Percentiles rank a stretch among this genome's conserved stretches.
Conservation (phyloP, 2,113 vertebrate genomes). For the Lasiurus cinereus region DNA sequence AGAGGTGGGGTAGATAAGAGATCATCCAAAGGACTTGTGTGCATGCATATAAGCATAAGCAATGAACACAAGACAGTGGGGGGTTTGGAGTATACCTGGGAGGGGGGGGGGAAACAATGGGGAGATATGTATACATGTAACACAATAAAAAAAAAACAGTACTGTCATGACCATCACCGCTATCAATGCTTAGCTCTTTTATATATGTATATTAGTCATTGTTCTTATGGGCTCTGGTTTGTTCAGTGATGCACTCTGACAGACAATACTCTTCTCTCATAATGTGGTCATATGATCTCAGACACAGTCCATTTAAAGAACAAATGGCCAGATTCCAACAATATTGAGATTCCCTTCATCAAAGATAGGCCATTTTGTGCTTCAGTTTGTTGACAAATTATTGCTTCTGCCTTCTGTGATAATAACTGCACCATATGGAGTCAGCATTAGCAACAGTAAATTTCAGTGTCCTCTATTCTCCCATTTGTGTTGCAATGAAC, state of each 20-base stretch:
- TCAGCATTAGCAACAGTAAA: background rate
- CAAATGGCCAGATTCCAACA: background rate
- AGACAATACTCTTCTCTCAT: background rate
- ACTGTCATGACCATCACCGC: background rate
- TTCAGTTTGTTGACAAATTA: background rate
- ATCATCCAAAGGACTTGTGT: too few species aligned
- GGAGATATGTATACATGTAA: too few species aligned
- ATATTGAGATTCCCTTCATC: background rate
- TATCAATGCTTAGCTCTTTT: background rate
- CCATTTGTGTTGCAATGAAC: background rate
- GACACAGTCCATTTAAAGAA: background rate
- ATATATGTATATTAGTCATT: background rate
- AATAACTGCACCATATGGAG: background rate
- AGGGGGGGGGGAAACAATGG: too few species aligned
- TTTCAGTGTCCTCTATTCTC: background rate
- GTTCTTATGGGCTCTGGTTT: background rate
- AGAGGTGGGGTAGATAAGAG: too few species aligned
- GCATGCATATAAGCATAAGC: too few species aligned
- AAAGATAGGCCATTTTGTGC: background rate
- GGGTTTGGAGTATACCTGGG: too few species aligned
- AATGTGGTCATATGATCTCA: background rate
- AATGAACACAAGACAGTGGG: too few species aligned
- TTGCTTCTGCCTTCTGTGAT: conserved; percentile 22
- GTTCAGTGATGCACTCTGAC: background rate
- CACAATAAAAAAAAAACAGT: too few species aligned